These are phyloP conservation scores for Pheosia gnoma DNA, from an alignment of 2,888 invertebrate species.

Conservation along the genomic window DNA sequence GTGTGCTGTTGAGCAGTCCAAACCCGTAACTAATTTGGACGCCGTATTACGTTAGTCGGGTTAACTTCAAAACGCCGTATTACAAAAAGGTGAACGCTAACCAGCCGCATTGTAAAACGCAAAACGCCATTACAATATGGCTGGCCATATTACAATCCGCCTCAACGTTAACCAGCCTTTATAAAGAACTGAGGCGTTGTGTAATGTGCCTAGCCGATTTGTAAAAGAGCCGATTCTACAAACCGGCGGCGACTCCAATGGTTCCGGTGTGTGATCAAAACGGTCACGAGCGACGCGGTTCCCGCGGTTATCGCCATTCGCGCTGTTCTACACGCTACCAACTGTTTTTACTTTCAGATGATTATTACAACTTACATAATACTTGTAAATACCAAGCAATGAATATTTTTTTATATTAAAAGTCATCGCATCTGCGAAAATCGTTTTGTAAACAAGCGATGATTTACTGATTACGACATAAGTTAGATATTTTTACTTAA, in stretches of 20 bases:
- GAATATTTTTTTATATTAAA: neutral
- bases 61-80: too few relatives aligned
- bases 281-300: constrained; percentile 56
- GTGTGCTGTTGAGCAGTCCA: too few relatives aligned
- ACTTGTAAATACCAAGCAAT: neutral
- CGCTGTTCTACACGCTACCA: constrained; percentile 32
- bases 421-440: neutral
- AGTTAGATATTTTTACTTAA: neutral
- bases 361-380: constrained; percentile 22
- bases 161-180: too few relatives aligned
- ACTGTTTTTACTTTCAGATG: constrained; percentile 39
- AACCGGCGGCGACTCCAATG: constrained; percentile 19
- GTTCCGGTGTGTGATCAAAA: constrained; percentile 57
- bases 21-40: too few relatives aligned
- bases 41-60: too few relatives aligned
- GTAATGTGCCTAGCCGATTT: too few relatives aligned
- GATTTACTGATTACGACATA: constrained; percentile 1
- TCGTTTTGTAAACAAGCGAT: neutral
- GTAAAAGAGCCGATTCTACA: too few relatives aligned
- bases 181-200: too few relatives aligned
- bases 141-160: too few relatives aligned
- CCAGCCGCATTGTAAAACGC: too few relatives aligned
- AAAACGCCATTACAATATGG: too few relatives aligned
- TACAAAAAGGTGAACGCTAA: too few relatives aligned
- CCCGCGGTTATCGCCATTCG: constrained; percentile 38